Evolutionary conservation across 2,888 invertebrate genomes (phyloP), one percentile per base, ranked within the genome.

Genomic region (Thera britannica): DNA sequence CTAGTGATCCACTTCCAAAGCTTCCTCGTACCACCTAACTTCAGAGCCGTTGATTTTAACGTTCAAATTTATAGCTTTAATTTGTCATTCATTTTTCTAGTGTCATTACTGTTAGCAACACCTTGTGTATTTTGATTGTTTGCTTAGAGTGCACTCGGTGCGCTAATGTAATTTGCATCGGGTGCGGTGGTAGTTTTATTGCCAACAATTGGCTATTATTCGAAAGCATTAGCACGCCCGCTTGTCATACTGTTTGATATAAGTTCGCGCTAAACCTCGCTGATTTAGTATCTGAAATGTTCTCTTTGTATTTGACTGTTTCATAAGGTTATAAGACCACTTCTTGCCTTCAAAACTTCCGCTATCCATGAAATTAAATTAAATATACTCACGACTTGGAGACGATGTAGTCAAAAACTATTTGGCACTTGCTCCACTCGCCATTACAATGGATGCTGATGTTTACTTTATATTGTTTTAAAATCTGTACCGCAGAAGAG

Each of bases 131-230:
- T 68, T 61, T 65, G 62, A 60, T 54, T 61, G 58, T 54, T 41
- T 54, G 58, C 58, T 41, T 38, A 79, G 76, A 75, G 81, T 69
- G 61, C 68, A 62, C 70, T 88, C 5, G 55, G 55, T 68, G 59
- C 64, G 61, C 70, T 88, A 87, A 85, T 85, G 86, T 84, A 86
- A 89, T 89, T 88, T 88, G 83, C 87, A 85, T 86, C 83, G 84
- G 83, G 83, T 81, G 84, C 85, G 71, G 80, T 82, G 79, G 84
- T 85, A 84, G 85, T 88, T 88, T 88, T 87, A 88, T 87, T 86
- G 81, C 85, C 82, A 83, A 86, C 85, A 87, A 87, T 87, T 86
- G 85, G 67, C 85, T 77, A 85, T 89, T 88, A 88, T 86, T 84
- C 77, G 74, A 75, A 80, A 77, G 83, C 83, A 85, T 86, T 86